phyloP scores from a whole-genome alignment of 1,140 invertebrate species.

The Nylanderia fulva region DNA sequence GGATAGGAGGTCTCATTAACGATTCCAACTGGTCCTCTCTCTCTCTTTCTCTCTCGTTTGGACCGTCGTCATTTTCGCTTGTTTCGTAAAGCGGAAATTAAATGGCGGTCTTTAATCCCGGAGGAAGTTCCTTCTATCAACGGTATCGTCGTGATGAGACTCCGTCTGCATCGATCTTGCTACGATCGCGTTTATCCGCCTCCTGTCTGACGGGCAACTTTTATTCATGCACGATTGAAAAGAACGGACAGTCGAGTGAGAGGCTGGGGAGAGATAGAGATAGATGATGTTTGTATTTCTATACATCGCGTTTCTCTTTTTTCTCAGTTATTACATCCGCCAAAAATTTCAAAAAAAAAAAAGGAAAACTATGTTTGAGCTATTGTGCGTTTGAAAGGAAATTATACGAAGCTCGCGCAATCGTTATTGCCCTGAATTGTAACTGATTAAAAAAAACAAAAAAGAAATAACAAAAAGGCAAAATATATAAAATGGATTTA shows the following conservation, averaged over 20 bases:
- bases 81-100: slow-evolving; percentile 71
- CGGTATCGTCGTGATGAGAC: slow-evolving; percentile 28
- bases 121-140: slow-evolving; percentile 51
- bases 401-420: neutral
- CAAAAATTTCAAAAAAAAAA: slow-evolving; percentile 2
- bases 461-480: slow-evolving; percentile 45
- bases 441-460: neutral
- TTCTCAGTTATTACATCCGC: slow-evolving; percentile 11
- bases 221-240: slow-evolving; percentile 46
- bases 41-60: neutral
- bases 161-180: neutral
- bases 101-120: slow-evolving; percentile 65
- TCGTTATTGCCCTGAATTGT: neutral
- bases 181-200: neutral
- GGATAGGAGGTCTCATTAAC: slow-evolving; percentile 68
- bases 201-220: slow-evolving; percentile 7
- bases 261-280: neutral
- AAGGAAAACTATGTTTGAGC: neutral
- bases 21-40: slow-evolving; percentile 55
- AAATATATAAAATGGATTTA: neutral
- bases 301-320: neutral
- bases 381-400: neutral
- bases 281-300: slow-evolving; percentile 5
- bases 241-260: neutral
- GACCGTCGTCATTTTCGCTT: slow-evolving; percentile 19